These are phyloP conservation scores for Rhagoletis zephyria DNA, from an alignment of 1,140 invertebrate genomes.

Conservation along the genomic window DNA sequence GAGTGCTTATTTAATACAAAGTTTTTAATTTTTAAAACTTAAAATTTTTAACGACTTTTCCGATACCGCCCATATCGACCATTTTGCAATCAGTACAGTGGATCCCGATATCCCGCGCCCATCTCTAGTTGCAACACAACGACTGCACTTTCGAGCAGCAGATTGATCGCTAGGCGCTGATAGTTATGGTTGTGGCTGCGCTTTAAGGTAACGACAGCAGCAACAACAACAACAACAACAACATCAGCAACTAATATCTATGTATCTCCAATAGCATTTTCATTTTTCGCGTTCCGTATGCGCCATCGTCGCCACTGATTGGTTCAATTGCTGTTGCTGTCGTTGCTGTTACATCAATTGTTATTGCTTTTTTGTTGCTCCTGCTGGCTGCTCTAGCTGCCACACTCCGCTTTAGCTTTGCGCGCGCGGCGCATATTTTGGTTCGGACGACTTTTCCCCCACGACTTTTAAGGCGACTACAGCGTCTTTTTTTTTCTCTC, in stretches of 20 bases:
- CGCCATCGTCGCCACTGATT: constrained; percentile 42
- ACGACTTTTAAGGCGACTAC: constrained; percentile 40
- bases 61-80: no score
- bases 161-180: constrained; percentile 37
- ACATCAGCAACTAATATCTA: neutral
- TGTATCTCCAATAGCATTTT: neutral
- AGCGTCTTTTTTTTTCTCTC: neutral
- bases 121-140: neutral
- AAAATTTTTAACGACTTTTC: no score
- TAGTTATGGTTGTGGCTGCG: constrained; percentile 51
- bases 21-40: no score
- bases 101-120: no score
- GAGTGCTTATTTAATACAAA: no score
- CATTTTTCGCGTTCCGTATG: neutral
- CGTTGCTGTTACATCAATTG: neutral
- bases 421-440: constrained; percentile 3
- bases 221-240: neutral
- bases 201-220: constrained; percentile 44
- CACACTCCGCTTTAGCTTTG: constrained; percentile 30
- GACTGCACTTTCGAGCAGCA: neutral
- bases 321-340: constrained; percentile 26
- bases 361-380: neutral
- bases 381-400: neutral
- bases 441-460: constrained; percentile 40
- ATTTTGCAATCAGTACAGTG: no score